Percentiles rank a stretch among this genome's conserved stretches.
These are phyloP conservation scores for Parambassis ranga DNA, from an alignment of 2,797 vertebrate species.

Conservation along the genomic window DNA sequence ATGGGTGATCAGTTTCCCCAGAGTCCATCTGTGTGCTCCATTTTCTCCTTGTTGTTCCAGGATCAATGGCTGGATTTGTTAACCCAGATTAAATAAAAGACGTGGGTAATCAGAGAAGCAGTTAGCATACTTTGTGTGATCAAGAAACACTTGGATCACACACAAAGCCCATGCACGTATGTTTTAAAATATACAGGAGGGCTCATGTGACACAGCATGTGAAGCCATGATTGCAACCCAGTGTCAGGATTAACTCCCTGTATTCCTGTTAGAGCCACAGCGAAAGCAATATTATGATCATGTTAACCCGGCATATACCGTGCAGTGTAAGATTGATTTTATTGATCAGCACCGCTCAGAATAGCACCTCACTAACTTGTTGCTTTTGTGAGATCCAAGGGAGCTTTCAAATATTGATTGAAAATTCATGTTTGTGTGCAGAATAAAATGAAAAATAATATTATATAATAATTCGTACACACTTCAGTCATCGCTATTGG, in stretches of 20 bases:
- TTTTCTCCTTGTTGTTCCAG: slow-evolving; percentile 8
- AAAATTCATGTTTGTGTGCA: too few relatives aligned
- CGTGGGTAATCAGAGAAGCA: slow-evolving; percentile 38
- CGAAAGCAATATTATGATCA: background rate
- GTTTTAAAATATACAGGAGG: background rate
- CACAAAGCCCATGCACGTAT: slow-evolving; percentile 1
- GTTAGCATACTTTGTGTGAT: slow-evolving; percentile 26
- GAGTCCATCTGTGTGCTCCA: background rate
- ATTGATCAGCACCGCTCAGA: slow-evolving; percentile 18
- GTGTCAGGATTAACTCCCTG: background rate
- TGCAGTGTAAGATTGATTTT: slow-evolving; percentile 26
- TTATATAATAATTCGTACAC: too few relatives aligned
- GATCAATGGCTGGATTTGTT: slow-evolving; percentile 63
- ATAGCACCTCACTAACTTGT: background rate
- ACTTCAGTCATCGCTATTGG: too few relatives aligned
- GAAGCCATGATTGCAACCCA: background rate
- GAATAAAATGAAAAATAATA: too few relatives aligned
- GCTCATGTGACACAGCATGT: slow-evolving; percentile 3
- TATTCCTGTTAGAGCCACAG: background rate
- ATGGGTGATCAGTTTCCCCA: slow-evolving; percentile 40
- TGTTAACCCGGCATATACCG: too few relatives aligned
- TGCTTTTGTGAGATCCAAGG: background rate
- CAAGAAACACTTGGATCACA: slow-evolving; percentile 13
- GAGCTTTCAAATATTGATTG: too few relatives aligned
- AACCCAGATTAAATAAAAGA: slow-evolving; percentile 46